Evolutionary conservation across 2,113 vertebrate genomes (phyloP).

Genomic region (Triplophysa tibetana): DNA sequence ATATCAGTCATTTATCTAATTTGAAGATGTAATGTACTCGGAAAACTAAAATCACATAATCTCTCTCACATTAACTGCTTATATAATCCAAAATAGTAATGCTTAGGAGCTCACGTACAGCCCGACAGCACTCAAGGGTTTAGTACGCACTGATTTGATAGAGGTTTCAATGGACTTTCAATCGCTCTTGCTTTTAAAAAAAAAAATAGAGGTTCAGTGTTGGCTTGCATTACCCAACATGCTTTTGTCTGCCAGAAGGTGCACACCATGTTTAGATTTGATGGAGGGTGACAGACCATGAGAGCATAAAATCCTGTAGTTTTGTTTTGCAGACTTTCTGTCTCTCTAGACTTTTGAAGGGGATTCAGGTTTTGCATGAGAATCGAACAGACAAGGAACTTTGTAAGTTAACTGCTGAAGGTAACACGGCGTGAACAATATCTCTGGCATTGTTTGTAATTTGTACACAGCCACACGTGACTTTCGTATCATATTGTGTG

Average conservation of each 20-base stretch:
- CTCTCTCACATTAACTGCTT: neutral
- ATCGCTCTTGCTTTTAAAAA: neutral
- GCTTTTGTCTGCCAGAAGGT: neutral
- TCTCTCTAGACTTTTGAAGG: neutral
- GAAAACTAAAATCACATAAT: too few relatives aligned
- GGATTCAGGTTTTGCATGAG: slow-evolving; percentile 6
- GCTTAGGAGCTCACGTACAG: neutral
- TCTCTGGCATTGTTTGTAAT: neutral
- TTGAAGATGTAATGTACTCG: too few relatives aligned
- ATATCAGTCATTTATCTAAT: slow-evolving; percentile 9
- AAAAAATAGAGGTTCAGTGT: neutral
- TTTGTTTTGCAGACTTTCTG: slow-evolving; percentile 23
- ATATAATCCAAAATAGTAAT: neutral
- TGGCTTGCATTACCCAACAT: neutral
- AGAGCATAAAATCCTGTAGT: slow-evolving; percentile 11
- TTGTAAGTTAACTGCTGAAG: neutral
- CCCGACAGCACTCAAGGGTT: neutral
- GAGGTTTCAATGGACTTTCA: neutral
- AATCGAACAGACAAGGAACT: neutral
- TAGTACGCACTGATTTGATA: neutral
- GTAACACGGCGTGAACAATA: neutral
- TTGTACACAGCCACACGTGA: neutral
- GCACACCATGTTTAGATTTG: slow-evolving; percentile 17
- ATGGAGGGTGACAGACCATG: slow-evolving; percentile 23
- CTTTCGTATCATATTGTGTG: neutral